Conservation (phyloP, 2,888 invertebrate species). For the Ganaspis brasiliensis region DNA sequence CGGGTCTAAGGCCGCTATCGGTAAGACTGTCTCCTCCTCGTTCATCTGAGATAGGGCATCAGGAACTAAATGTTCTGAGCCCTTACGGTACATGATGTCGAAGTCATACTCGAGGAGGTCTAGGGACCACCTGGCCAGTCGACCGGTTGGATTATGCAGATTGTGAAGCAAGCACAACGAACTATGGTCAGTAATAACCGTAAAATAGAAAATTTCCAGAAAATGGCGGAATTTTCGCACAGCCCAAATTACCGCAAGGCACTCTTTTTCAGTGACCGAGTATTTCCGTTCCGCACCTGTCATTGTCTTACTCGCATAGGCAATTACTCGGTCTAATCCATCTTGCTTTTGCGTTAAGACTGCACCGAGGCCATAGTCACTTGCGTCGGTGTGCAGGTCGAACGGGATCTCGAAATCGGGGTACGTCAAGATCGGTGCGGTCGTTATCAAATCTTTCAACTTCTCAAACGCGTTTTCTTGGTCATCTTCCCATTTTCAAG, state of each 20-base stretch:
- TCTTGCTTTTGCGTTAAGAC: slow-evolving; percentile 39
- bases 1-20: background rate
- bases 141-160: slow-evolving; percentile 51
- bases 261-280: too few relatives aligned
- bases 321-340: too few relatives aligned
- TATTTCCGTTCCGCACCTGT: too few relatives aligned
- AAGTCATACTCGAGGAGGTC: slow-evolving; percentile 58
- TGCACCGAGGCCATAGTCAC: too few relatives aligned
- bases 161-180: slow-evolving; percentile 55
- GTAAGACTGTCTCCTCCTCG: slow-evolving; percentile 35
- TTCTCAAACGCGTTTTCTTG: too few relatives aligned
- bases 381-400: too few relatives aligned
- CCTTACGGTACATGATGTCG: slow-evolving; percentile 52
- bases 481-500: slow-evolving; percentile 6
- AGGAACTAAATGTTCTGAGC: slow-evolving; percentile 48
- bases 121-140: slow-evolving; percentile 59
- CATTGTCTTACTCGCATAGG: too few relatives aligned
- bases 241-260: too few relatives aligned
- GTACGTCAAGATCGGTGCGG: too few relatives aligned
- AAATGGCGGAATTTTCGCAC: slow-evolving; percentile 51
- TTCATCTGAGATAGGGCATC: slow-evolving; percentile 54
- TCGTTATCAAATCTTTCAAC: too few relatives aligned
- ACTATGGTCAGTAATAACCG: too few relatives aligned
- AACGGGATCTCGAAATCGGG: too few relatives aligned
- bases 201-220: slow-evolving; percentile 59